Base-by-base conservation (phyloP, 2,888 invertebrate genomes). In the Ichneumoninae sp. region DNA sequence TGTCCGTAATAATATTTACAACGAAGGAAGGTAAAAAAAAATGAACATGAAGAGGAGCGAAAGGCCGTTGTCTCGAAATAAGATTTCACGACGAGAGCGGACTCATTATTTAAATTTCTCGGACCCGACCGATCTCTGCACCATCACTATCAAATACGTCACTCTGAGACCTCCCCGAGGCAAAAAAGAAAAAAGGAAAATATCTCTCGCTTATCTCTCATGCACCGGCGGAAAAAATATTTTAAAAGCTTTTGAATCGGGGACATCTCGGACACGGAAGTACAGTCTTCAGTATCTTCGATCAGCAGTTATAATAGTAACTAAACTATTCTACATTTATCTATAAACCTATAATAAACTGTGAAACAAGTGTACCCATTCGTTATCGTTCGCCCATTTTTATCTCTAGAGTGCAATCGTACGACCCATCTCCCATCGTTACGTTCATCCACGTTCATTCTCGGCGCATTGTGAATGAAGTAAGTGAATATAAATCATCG, bases 331-430 rank as follows among this genome's bases (percentile, higher is more conserved):
- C 93, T 93, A 93, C 93, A 93, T 93, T 93, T 93, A 93, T 93
- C 93, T 93, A 93, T 93, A 93, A 62, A 93, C 91, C 91, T 93
- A 93, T 93, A 93, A 93, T 93, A 93, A 93, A 93, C 93, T 93
- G 93, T 93, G 92, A 93, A 93, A 93, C 92, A 93, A 92, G 91
- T 93, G 93, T 93, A 93, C 77, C 85, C 87, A 77, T 86, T 86
- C 81, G 70, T 86, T 80, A 44, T 86, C 75, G 85, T 86, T 70
- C 78, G 77, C 79, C 82, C 86, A 80, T 86, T 82, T 82, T 76
- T 80, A 47, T 82, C 80, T 79, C 81, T 80, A 70, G 78, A 76
- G 80, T 78, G 74, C 86, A 80, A 68, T 82, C 40, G 33, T 36
- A 13, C 60, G 65, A 76, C 75, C 62, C 71, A 69, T 71, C 36